Percentiles rank a stretch among this genome's conserved stretches.
These are phyloP conservation scores for Onychostoma macrolepis DNA, from an alignment of 2,113 vertebrate species.

Conservation along the genomic window DNA sequence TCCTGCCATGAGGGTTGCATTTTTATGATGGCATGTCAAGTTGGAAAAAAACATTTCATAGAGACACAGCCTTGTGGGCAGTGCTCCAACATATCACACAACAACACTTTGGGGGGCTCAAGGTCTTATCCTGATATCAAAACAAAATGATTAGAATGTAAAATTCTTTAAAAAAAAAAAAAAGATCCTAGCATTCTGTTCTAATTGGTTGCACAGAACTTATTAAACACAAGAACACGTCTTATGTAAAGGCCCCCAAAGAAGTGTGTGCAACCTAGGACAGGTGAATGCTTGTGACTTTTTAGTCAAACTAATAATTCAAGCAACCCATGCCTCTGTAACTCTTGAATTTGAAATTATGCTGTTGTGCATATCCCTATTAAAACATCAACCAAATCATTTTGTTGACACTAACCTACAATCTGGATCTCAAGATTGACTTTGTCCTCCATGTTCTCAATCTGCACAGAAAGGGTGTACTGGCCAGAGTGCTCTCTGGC, in stretches of 20 bases:
- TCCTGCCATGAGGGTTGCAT: background rate
- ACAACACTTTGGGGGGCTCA: background rate
- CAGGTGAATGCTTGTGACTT: background rate
- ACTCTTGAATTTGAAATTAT: background rate
- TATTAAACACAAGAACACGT: too few relatives aligned
- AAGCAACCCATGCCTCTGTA: background rate
- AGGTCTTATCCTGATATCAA: background rate
- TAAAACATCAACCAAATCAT: background rate
- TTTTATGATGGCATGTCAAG: conserved; percentile 17
- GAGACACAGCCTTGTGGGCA: background rate
- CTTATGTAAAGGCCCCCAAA: too few relatives aligned
- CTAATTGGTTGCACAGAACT: too few relatives aligned
- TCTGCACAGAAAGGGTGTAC: conserved; percentile 82
- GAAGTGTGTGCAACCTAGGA: background rate
- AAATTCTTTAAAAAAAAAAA: too few relatives aligned
- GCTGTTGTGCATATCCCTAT: background rate
- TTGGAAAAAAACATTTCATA: background rate
- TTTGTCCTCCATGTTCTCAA: conserved; percentile 84
- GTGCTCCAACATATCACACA: background rate
- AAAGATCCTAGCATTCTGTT: too few relatives aligned
- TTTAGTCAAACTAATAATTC: background rate
- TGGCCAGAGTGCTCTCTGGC: conserved; percentile 82
- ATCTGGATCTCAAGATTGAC: conserved; percentile 81
- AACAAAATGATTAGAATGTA: too few relatives aligned
- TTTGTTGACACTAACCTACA: conserved; percentile 78